phyloP scores from a whole-genome alignment of 2,888 invertebrate species.

The Epinotia brunnichana region DNA sequence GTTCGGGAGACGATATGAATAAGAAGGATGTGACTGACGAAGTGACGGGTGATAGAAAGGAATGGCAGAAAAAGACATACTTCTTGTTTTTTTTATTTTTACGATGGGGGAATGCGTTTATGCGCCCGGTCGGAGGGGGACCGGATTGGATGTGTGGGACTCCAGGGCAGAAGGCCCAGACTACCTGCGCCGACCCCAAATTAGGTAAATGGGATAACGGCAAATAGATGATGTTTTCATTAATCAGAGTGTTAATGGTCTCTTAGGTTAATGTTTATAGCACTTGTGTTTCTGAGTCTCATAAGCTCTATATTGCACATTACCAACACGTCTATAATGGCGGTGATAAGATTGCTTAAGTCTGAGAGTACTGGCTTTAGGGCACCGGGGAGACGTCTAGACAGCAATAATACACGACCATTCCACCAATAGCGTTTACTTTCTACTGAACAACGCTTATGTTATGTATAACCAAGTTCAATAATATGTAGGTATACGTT shows the following conservation, averaged over 20 bases:
- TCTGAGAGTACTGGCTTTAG: constrained; percentile 16
- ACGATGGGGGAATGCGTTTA: too few species aligned
- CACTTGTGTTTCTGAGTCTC: background rate
- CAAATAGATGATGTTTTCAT: background rate
- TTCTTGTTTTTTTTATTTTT: too few species aligned
- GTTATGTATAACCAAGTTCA: too few species aligned
- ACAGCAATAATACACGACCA: constrained; percentile 16
- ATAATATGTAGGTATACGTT: too few species aligned
- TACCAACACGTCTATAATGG: background rate
- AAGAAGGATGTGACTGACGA: too few species aligned
- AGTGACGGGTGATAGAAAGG: background rate
- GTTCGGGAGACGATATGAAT: too few species aligned
- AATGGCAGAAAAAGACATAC: background rate
- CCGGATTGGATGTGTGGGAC: too few species aligned
- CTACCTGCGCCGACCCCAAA: background rate
- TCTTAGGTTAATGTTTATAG: background rate
- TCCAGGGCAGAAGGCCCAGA: too few species aligned
- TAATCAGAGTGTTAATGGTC: too few species aligned
- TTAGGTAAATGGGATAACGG: background rate
- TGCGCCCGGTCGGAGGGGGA: too few species aligned
- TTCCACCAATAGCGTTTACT: constrained; percentile 13
- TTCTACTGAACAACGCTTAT: background rate
- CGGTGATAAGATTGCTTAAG: background rate
- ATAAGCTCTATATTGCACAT: background rate
- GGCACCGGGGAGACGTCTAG: constrained; percentile 25